These are phyloP conservation scores for Dasysyrphus tricinctus DNA, from an alignment of 2,888 invertebrate genomes.

Conservation along the genomic window DNA sequence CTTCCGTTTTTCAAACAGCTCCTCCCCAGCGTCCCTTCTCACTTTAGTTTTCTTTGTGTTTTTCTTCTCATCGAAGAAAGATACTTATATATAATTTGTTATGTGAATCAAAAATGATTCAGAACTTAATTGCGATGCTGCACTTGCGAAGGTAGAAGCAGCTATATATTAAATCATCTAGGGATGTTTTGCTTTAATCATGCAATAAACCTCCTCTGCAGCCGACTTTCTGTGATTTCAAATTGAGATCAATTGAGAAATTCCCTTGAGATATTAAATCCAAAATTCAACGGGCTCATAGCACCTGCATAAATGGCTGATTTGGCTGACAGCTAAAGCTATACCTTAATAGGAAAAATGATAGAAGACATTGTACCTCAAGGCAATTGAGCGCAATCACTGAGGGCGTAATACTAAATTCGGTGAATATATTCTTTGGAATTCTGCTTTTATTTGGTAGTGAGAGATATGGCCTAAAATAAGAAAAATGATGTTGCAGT, in stretches of 20 bases:
- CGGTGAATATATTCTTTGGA: slow-evolving; percentile 20
- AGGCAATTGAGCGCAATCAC: slow-evolving; percentile 18
- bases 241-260: slow-evolving; percentile 50
- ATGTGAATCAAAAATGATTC: slow-evolving; percentile 64
- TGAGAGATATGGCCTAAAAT: neutral
- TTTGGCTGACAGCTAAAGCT: slow-evolving; percentile 11
- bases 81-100: slow-evolving; percentile 40
- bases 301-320: slow-evolving; percentile 55
- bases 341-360: neutral
- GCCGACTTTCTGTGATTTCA: slow-evolving; percentile 4
- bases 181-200: slow-evolving; percentile 3
- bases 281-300: slow-evolving; percentile 56
- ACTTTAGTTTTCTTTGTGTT: neutral
- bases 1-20: neutral
- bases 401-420: slow-evolving; percentile 35
- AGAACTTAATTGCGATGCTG: slow-evolving; percentile 64
- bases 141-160: slow-evolving; percentile 17
- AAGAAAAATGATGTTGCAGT: neutral
- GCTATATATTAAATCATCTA: neutral
- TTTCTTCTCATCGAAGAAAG: slow-evolving; percentile 5
- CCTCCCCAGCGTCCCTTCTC: neutral
- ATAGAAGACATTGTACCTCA: slow-evolving; percentile 16
- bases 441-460: neutral
- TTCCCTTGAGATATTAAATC: slow-evolving; percentile 67
- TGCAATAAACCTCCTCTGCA: neutral